These are phyloP conservation scores for Mythimna albipuncta DNA, from an alignment of 2,888 invertebrate species.

Conservation along the genomic window DNA sequence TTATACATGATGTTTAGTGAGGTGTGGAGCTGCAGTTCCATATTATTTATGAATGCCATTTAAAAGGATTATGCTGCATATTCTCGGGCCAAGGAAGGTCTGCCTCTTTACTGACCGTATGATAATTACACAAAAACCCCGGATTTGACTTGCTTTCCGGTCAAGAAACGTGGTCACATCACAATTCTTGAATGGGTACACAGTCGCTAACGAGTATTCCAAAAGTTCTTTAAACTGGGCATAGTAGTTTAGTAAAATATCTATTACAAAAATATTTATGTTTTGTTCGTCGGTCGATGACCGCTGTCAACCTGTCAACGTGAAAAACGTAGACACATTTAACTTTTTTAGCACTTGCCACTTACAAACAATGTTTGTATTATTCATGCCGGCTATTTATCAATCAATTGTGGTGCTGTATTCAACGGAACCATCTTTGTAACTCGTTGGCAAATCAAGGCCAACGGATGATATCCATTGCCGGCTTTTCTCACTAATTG, in stretches of 20 bases:
- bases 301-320: slow-evolving; percentile 37
- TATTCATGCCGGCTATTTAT: slow-evolving; percentile 33
- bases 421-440: slow-evolving; percentile 13
- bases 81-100: neutral
- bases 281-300: slow-evolving; percentile 46
- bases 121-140: neutral
- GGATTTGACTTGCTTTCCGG: neutral
- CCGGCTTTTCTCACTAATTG: slow-evolving; percentile 10
- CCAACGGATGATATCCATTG: slow-evolving; percentile 19
- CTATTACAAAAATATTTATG: slow-evolving; percentile 14
- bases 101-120: neutral
- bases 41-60: slow-evolving; percentile 9
- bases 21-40: neutral
- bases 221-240: neutral
- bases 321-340: slow-evolving; percentile 38
- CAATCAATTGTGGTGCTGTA: slow-evolving; percentile 18
- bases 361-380: slow-evolving; percentile 19
- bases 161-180: neutral
- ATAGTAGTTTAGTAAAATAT: neutral
- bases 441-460: slow-evolving; percentile 23
- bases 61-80: neutral
- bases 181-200: slow-evolving; percentile 27
- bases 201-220: neutral
- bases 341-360: slow-evolving; percentile 35
- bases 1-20: slow-evolving; percentile 3